Base-by-base conservation (phyloP, 30 jellyfish, hydroid and myxozoan genomes). In the Nemopilema nomurai region DNA sequence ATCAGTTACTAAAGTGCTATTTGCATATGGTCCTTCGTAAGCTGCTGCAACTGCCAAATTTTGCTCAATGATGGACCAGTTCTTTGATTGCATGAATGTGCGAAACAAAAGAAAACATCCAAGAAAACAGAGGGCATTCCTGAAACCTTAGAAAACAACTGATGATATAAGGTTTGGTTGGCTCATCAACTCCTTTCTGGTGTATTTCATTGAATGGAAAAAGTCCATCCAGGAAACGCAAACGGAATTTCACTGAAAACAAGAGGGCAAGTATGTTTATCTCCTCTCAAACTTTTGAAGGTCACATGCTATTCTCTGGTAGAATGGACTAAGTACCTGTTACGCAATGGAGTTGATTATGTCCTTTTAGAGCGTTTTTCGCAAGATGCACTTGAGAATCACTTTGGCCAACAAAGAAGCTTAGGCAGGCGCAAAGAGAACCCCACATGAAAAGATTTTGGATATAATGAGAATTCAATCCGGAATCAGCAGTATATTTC, bases 21-120 rank as follows among this genome's bases (percentile, higher is more conserved):
- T 49, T 30, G 31, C 77, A 31, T 89, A 17, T 89, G 97, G 86
- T 21, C 92, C 89, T 24, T 89, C 72, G 26, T 90, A 73, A 33
- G 85, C 90, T 18, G 79, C 73, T 27, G 85, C 74, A 27, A 89
- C 94, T 72, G 90, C 93, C 64, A 82, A 64, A 27, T 80, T 82
- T 27, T 89, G 97, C 81, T 20, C 76, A 22, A 81, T 69, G 69
- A 74, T 89, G 90, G 93, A 89, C 81, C 52, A 51, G 62, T 87
- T 69, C 66, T 87, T 87, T 64, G 86, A 87, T 66, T 65, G 71
- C 67, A 27, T 31, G 28, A 70, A 82, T 52, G 69, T 82, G 26
- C 49, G 68, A 62, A 72, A 68, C 53, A 64, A 83, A 4, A 49
- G 51, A 26, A 90, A 86, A 49, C 71, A 30, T 30, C 28, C 32